Evolutionary conservation across 2,113 vertebrate genomes (phyloP).

Genomic region (Dryoscopus gambensis): DNA sequence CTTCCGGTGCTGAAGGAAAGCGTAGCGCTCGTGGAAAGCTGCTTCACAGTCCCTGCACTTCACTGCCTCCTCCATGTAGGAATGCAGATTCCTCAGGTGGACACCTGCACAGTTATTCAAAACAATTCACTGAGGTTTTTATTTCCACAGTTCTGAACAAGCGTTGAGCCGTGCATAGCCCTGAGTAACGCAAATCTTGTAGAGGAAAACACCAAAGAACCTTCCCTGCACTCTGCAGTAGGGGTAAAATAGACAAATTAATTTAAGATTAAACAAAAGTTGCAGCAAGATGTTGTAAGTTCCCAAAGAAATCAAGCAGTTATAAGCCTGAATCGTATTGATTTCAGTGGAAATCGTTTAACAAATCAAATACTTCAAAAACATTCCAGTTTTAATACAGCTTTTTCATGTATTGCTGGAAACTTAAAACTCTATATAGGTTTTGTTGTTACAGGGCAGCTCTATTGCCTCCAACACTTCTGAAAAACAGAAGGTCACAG

Average conservation of each 20-base stretch:
- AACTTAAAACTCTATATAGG: background rate
- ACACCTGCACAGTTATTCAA: slow-evolving; percentile 25
- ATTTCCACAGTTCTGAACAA: background rate
- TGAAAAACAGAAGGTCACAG: background rate
- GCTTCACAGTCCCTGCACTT: slow-evolving; percentile 58
- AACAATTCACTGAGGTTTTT: background rate
- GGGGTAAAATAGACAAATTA: background rate
- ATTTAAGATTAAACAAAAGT: background rate
- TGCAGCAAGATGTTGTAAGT: background rate
- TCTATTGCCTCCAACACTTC: background rate
- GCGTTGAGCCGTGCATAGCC: background rate
- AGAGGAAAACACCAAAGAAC: background rate
- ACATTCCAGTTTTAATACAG: background rate
- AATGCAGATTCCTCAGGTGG: slow-evolving; percentile 67
- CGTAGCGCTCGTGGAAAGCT: slow-evolving; percentile 58
- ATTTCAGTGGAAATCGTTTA: background rate
- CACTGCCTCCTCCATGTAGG: background rate
- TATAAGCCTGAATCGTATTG: background rate
- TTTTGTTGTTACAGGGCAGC: background rate
- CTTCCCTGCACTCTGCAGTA: background rate
- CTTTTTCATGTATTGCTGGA: background rate
- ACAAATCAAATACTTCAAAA: background rate
- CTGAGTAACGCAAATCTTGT: background rate
- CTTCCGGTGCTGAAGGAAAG: slow-evolving; percentile 68
- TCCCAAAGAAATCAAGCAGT: background rate